Evolutionary conservation across 2,113 vertebrate genomes (phyloP).

Genomic region (Sceloporus undulatus): DNA sequence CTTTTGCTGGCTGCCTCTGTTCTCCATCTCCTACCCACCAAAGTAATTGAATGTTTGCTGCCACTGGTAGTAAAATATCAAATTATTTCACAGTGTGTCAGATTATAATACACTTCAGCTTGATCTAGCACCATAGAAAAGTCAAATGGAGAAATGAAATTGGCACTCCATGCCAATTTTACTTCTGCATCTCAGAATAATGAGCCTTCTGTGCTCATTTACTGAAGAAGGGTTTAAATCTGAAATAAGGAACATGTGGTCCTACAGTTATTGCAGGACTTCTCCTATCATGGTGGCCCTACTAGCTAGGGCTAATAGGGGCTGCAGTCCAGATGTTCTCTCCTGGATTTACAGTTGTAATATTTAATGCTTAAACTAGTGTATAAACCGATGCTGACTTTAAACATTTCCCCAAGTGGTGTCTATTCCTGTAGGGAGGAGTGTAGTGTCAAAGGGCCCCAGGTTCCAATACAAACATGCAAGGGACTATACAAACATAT

Average conservation of each 20-base stretch:
- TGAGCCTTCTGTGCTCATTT: conserved; percentile 23
- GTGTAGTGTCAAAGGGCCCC: too few species aligned
- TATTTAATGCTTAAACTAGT: not conserved
- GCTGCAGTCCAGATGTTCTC: too few species aligned
- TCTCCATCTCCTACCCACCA: not conserved
- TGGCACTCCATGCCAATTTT: not conserved
- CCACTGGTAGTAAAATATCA: conserved; percentile 31
- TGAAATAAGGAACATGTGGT: too few species aligned
- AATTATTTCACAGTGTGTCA: conserved; percentile 23
- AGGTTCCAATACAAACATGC: too few species aligned
- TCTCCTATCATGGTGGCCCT: too few species aligned
- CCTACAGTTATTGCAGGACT: too few species aligned
- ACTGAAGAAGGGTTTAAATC: not conserved
- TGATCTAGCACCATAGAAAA: conserved; percentile 2
- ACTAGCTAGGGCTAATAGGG: too few species aligned
- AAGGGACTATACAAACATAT: too few species aligned
- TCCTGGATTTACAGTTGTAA: not conserved
- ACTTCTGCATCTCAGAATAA: conserved; percentile 16
- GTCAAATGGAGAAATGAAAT: conserved; percentile 50
- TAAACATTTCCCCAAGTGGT: not conserved
- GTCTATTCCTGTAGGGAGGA: not conserved
- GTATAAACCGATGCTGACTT: not conserved
- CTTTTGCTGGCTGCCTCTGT: conserved; percentile 47
- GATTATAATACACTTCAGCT: conserved; percentile 34
- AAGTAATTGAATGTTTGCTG: conserved; percentile 47